Evolutionary conservation across 2,113 vertebrate genomes (phyloP).

Genomic region (Propithecus coquereli): DNA sequence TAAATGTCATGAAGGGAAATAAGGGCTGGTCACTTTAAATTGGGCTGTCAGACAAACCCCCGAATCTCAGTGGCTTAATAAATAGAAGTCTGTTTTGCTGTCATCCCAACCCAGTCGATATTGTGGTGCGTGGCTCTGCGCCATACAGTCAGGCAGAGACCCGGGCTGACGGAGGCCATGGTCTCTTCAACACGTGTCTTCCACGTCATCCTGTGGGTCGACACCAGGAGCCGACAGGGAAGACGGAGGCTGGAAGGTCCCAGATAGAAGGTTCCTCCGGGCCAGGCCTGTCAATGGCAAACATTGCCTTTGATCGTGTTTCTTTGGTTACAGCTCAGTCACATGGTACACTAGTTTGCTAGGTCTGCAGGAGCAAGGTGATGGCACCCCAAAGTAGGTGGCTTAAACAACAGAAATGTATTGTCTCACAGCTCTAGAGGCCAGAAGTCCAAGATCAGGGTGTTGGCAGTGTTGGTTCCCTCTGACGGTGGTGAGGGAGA

Average conservation of each 20-base stretch:
- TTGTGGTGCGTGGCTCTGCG: background rate
- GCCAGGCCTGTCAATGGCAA: too few relatives aligned
- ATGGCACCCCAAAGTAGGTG: background rate
- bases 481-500: too few relatives aligned
- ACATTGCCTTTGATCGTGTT: accelerated
- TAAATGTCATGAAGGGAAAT: background rate
- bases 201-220: background rate
- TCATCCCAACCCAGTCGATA: background rate
- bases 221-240: background rate
- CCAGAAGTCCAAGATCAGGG: background rate
- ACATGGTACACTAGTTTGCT: accelerated
- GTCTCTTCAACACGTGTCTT: background rate
- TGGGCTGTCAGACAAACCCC: background rate
- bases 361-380: too few relatives aligned
- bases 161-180: accelerated
- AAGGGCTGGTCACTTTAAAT: background rate
- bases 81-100: background rate
- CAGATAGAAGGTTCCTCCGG: background rate
- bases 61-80: background rate
- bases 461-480: background rate
- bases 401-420: background rate
- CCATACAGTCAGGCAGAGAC: background rate
- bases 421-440: background rate
- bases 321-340: background rate
- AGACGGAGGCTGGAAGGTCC: too few relatives aligned